Percentiles rank a stretch among this genome's conserved stretches.
Conservation (phyloP, 2,113 vertebrate genomes). For the Oncorhynchus tshawytscha region DNA sequence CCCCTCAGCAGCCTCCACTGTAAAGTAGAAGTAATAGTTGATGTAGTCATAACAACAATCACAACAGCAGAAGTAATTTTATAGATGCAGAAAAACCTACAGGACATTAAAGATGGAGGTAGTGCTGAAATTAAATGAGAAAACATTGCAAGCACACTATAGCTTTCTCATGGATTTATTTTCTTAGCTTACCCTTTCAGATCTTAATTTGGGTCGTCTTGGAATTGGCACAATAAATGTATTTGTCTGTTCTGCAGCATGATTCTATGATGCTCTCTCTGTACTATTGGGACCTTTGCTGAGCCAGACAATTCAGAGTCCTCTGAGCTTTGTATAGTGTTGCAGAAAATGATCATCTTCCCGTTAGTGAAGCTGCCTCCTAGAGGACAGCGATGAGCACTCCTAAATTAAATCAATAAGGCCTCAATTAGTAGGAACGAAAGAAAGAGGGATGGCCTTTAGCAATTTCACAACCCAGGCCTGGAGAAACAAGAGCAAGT, state of each 20-base stretch:
- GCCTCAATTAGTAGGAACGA: slow-evolving; percentile 53
- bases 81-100: too few relatives aligned
- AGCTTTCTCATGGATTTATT: background rate
- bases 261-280: slow-evolving; percentile 42
- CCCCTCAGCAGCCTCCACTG: too few relatives aligned
- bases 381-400: slow-evolving; percentile 59
- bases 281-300: slow-evolving; percentile 44
- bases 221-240: background rate
- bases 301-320: slow-evolving; percentile 57
- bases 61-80: too few relatives aligned
- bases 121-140: too few relatives aligned
- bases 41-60: too few relatives aligned
- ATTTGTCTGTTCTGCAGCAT: background rate
- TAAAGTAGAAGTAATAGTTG: too few relatives aligned
- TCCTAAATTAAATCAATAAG: slow-evolving; percentile 68
- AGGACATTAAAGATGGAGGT: too few relatives aligned
- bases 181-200: background rate
- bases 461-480: slow-evolving; percentile 41
- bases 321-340: slow-evolving; percentile 46
- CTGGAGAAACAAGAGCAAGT: slow-evolving; percentile 15
- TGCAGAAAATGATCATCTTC: slow-evolving; percentile 57
- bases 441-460: slow-evolving; percentile 40
- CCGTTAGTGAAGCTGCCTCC: slow-evolving; percentile 59
- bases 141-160: background rate
- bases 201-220: background rate